Evolutionary conservation across 1,140 invertebrate genomes (phyloP), one percentile per base, ranked within the genome.

Genomic region (Aphelinus atriplicis): DNA sequence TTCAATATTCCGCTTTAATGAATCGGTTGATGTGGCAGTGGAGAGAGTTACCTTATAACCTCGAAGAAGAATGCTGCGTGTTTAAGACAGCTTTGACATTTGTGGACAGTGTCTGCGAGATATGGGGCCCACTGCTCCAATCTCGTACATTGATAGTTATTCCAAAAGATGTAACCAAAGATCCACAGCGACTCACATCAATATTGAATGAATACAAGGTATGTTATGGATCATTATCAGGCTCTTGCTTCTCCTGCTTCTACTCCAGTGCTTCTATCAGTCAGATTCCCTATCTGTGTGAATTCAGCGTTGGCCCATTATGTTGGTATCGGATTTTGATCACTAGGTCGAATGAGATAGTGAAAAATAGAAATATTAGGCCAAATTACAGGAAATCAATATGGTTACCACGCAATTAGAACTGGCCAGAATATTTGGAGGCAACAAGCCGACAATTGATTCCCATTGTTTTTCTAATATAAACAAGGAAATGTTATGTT

Each of bases 41-140:
- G 92, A 87, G 90, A 7, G 89, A 89, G 0, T 92, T 96, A 78
- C 94, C 95, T 0, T 97, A 91, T 81, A 82, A 84, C 0, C 57
- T 85, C 0, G 89, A 89, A 1, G 95, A 96, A 81, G 84, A 87
- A 3, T 87, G 88, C 3, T 94, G 94, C 73, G 92, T 95, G 26
- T 96, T 96, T 86, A 97, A 96, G 84, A 97, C 95, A 1, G 93
- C 95, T 0, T 82, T 97, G 1, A 96, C 95, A 0, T 97, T 97
- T 81, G 95, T 96, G 0, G 95, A 97, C 83, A 95, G 95, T 1
- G 91, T 95, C 1, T 90, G 92, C 1, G 95, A 97, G 88, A 92
- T 97, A 65, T 96, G 95, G 93, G 94, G 92, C 0, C 93, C 95
- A 0, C 81, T 96, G 45, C 83, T 96, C n/a, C 91, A 92, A 75